phyloP scores from a whole-genome alignment of 1,140 invertebrate species.

The Archegozetes longisetosus region DNA sequence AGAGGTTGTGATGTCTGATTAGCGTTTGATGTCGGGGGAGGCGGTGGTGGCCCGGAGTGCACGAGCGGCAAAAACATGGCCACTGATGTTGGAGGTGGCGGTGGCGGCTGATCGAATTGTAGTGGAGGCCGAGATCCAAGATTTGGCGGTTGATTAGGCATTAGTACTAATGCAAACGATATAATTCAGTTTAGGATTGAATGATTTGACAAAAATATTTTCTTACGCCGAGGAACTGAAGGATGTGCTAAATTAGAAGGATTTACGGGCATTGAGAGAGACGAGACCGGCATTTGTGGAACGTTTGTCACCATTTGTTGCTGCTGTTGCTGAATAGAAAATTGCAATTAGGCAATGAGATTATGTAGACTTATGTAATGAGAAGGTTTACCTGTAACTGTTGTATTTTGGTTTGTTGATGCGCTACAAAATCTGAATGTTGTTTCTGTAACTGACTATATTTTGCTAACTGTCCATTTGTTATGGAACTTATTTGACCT shows the following conservation, averaged over 20 bases:
- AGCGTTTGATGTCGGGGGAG: slow-evolving; percentile 2
- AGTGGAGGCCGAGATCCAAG: not conserved
- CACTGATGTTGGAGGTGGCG: slow-evolving; percentile 17
- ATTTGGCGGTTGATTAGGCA: slow-evolving; percentile 18
- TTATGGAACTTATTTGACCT: slow-evolving; percentile 52
- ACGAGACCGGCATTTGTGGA: slow-evolving; percentile 19
- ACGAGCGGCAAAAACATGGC: slow-evolving; percentile 3
- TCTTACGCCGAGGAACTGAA: not conserved
- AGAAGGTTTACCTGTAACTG: slow-evolving; percentile 49
- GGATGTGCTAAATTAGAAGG: not conserved
- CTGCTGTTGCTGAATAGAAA: not conserved
- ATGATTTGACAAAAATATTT: not conserved
- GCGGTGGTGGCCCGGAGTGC: slow-evolving; percentile 20
- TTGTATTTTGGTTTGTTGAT: slow-evolving; percentile 51
- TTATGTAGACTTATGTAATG: not conserved
- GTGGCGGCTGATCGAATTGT: slow-evolving; percentile 17
- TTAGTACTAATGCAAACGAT: not conserved
- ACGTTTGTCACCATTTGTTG: not conserved
- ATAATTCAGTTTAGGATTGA: not conserved
- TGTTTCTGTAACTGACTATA: slow-evolving; percentile 70
- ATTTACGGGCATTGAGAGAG: slow-evolving; percentile 20
- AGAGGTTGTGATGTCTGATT: slow-evolving; percentile 8
- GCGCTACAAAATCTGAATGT: slow-evolving; percentile 82
- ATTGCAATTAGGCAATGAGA: not conserved
- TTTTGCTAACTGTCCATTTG: slow-evolving; percentile 41